phyloP scores from a whole-genome alignment of 2,888 invertebrate genomes.

The Drosophila neotestacea region DNA sequence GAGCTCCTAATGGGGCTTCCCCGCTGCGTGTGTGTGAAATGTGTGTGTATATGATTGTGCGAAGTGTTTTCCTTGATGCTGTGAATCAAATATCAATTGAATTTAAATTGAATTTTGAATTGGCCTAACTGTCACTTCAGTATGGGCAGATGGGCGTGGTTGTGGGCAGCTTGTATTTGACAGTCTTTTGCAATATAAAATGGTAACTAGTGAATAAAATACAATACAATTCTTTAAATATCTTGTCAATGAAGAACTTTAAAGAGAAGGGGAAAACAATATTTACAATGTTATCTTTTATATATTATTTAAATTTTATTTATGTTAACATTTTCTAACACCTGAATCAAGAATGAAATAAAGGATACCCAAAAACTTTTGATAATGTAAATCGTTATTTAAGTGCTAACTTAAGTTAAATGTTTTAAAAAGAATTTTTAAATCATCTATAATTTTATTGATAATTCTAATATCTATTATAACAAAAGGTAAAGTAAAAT shows the following conservation, averaged over 20 bases:
- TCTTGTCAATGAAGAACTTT: conserved; percentile 16
- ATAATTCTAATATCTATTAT: background rate
- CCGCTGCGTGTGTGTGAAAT: conserved; percentile 53
- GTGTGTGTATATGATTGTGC: conserved; percentile 10
- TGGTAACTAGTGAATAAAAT: background rate
- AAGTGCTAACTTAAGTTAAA: no score
- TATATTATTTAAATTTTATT: no score
- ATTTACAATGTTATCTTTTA: no score
- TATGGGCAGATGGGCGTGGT: conserved; percentile 55
- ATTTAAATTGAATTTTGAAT: conserved; percentile 77
- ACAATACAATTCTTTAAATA: conserved; percentile 4
- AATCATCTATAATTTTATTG: no score
- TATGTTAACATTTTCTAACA: no score
- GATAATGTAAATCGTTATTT: no score
- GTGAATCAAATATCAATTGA: conserved; percentile 66
- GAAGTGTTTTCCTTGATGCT: conserved; percentile 30
- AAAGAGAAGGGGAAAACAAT: no score
- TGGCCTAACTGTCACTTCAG: conserved; percentile 56
- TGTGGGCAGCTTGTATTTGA: conserved; percentile 57
- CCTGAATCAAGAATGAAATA: no score
- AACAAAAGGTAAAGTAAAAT: no score
- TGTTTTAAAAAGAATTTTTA: no score
- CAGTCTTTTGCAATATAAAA: conserved; percentile 42
- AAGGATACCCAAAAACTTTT: no score
- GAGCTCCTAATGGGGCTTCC: conserved; percentile 68